Evolutionary conservation across 1,140 invertebrate genomes (phyloP).

Genomic region (Lordiphosa clarofinis): DNA sequence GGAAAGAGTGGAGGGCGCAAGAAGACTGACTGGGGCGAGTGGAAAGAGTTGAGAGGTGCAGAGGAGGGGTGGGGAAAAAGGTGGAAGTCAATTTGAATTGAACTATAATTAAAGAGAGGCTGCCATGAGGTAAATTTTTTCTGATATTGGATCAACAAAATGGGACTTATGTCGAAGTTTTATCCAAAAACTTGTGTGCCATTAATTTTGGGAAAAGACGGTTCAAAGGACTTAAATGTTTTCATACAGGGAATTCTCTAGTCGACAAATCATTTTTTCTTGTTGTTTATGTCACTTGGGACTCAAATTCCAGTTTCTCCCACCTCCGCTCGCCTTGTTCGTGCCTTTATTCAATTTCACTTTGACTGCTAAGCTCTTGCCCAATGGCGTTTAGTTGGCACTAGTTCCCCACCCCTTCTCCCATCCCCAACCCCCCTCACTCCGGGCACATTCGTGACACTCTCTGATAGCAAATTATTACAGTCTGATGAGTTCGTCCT

Average conservation of each 20-base stretch:
- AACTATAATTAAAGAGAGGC: too few species aligned
- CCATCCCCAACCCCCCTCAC: not conserved
- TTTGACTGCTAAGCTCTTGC: conserved; percentile 51
- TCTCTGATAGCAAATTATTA: conserved; percentile 75
- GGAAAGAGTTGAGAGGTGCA: too few species aligned
- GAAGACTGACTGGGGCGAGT: too few species aligned
- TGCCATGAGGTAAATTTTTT: too few species aligned
- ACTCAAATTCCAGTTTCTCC: conserved; percentile 10
- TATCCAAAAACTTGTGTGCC: too few species aligned
- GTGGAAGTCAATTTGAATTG: too few species aligned
- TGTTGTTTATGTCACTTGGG: conserved; percentile 16
- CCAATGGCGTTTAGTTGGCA: conserved; percentile 38
- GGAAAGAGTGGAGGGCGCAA: too few species aligned
- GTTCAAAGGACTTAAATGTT: not conserved
- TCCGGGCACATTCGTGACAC: conserved; percentile 50
- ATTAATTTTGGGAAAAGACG: not conserved
- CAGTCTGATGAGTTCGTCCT: conserved; percentile 72
- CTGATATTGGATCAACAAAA: too few species aligned
- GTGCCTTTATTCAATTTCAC: conserved; percentile 73
- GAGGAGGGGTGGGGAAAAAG: too few species aligned
- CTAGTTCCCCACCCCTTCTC: conserved; percentile 10
- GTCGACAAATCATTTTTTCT: conserved; percentile 12
- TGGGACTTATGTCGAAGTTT: too few species aligned
- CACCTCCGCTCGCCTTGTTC: conserved; percentile 22
- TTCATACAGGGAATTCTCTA: not conserved